These are phyloP conservation scores for Aporophyla lueneburgensis DNA, from an alignment of 2,888 invertebrate species.

Conservation along the genomic window DNA sequence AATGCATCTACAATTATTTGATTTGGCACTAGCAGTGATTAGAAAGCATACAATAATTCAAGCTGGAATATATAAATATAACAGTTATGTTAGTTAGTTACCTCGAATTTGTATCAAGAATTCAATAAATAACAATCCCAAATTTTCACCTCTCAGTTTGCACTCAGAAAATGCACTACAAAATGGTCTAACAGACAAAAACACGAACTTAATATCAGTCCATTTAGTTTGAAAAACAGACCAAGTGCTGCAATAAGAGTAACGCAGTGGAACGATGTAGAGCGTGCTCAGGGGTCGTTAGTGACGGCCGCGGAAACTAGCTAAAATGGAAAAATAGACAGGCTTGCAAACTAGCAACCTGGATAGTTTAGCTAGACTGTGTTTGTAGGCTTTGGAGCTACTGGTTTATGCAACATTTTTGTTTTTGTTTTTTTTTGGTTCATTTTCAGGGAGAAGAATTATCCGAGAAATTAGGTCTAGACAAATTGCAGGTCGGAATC, in stretches of 20 bases:
- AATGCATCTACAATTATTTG: background rate
- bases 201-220: slow-evolving; percentile 20
- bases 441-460: too few relatives aligned
- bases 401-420: background rate
- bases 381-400: background rate
- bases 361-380: background rate
- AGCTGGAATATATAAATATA: background rate
- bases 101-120: background rate
- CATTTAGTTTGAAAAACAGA: slow-evolving; percentile 47
- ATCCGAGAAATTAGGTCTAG: too few relatives aligned
- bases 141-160: slow-evolving; percentile 6
- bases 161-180: slow-evolving; percentile 5
- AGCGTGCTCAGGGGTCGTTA: slow-evolving; percentile 49
- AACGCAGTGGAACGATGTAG: slow-evolving; percentile 30
- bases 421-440: background rate
- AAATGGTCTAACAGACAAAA: slow-evolving; percentile 13
- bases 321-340: slow-evolving; percentile 32
- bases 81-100: background rate
- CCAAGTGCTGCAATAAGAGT: slow-evolving; percentile 38
- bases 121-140: background rate
- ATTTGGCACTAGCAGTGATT: background rate
- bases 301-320: slow-evolving; percentile 16
- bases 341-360: background rate
- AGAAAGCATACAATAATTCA: background rate
- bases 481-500: too few relatives aligned